These are phyloP conservation scores for Haplochromis burtoni DNA, from an alignment of 2,113 vertebrate species.

Conservation along the genomic window DNA sequence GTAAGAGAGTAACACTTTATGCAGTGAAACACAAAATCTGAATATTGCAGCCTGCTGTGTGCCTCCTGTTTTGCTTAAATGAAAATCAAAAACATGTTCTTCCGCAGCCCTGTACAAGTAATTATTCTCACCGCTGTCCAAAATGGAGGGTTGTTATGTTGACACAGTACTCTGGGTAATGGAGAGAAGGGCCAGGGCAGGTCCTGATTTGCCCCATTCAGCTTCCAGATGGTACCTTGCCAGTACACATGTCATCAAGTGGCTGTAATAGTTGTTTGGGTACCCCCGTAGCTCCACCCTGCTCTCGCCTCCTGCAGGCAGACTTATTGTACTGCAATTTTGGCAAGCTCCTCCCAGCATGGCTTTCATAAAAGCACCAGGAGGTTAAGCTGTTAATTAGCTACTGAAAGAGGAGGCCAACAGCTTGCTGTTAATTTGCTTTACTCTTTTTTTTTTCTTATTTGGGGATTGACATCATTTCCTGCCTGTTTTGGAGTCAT, in stretches of 20 bases:
- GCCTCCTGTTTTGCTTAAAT: slow-evolving; percentile 34
- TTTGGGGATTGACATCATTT: slow-evolving; percentile 63
- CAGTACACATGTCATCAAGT: slow-evolving; percentile 62
- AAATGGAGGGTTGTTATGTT: slow-evolving; percentile 57
- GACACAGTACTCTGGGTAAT: slow-evolving; percentile 16
- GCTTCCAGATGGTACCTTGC: slow-evolving; percentile 63
- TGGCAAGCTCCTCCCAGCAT: slow-evolving; percentile 51
- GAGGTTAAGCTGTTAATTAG: slow-evolving; percentile 79
- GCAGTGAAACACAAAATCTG: neutral
- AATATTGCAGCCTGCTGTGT: slow-evolving; percentile 9
- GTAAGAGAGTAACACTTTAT: neutral
- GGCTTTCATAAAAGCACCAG: slow-evolving; percentile 72
- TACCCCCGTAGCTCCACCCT: slow-evolving; percentile 49
- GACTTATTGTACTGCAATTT: slow-evolving; percentile 63
- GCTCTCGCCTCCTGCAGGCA: slow-evolving; percentile 72
- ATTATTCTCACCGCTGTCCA: slow-evolving; percentile 50
- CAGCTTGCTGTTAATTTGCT: slow-evolving; percentile 66
- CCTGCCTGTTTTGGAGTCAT: slow-evolving; percentile 58
- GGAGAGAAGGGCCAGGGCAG: slow-evolving; percentile 39
- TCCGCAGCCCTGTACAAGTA: slow-evolving; percentile 27
- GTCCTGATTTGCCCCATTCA: slow-evolving; percentile 59
- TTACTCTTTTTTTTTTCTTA: slow-evolving; percentile 20
- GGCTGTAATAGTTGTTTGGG: slow-evolving; percentile 60
- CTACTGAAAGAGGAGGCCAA: slow-evolving; percentile 65
- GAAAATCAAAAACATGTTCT: slow-evolving; percentile 22